phyloP scores from a whole-genome alignment of 1,140 invertebrate species.

The Drosophila nebulosa region DNA sequence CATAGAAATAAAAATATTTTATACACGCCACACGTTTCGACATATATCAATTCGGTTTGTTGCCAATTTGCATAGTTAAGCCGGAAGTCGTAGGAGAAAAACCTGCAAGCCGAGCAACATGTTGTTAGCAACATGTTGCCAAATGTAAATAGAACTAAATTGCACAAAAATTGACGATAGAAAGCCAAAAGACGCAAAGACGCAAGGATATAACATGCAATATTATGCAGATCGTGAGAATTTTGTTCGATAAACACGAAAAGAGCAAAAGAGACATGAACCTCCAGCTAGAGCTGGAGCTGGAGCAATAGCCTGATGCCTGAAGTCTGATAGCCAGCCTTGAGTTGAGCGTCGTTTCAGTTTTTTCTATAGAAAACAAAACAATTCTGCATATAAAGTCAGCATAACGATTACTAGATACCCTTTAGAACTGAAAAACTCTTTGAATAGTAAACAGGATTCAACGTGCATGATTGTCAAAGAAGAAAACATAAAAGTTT shows the following conservation, averaged over 20 bases:
- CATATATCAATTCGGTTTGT: constrained; percentile 13
- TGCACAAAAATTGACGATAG: background rate
- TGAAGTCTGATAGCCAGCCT: constrained; percentile 48
- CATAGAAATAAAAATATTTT: constrained; percentile 42
- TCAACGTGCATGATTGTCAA: background rate
- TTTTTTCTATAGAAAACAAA: constrained; percentile 34
- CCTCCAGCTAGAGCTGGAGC: background rate
- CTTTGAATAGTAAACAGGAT: background rate
- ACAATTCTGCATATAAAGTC: background rate
- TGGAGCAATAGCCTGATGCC: constrained; percentile 23
- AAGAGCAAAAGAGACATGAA: background rate
- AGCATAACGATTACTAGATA: background rate
- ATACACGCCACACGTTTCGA: constrained; percentile 38
- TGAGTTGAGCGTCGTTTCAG: background rate
- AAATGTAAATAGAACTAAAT: constrained; percentile 3
- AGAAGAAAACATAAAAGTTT: too few relatives aligned
- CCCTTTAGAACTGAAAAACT: background rate
- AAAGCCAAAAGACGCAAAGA: too few relatives aligned
- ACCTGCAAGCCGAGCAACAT: too few relatives aligned
- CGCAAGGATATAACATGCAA: constrained; percentile 11
- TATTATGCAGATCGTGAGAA: constrained; percentile 54
- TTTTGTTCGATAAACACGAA: constrained; percentile 47
- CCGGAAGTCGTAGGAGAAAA: constrained; percentile 23
- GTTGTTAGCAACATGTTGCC: background rate
- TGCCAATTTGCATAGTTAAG: constrained; percentile 40